phyloP scores from a whole-genome alignment of 2,797 vertebrate species.

The Cyclura pinguis region DNA sequence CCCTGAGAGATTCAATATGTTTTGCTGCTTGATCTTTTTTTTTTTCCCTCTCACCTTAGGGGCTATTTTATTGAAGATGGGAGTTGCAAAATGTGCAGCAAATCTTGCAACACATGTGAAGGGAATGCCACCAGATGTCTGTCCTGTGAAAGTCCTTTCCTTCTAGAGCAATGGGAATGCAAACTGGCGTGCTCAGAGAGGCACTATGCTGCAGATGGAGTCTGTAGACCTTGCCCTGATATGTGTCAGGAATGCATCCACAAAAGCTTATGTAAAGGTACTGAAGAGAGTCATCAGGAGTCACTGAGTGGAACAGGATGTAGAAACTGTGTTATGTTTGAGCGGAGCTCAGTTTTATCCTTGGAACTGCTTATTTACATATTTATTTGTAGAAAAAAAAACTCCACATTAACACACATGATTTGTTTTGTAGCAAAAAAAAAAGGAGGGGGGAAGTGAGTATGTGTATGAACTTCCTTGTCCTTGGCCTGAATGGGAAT shows the following conservation, averaged over 20 bases:
- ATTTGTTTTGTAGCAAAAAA: no score
- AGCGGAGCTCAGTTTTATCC: not conserved
- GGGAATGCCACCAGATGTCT: conserved; percentile 82
- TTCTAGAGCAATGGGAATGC: conserved; percentile 83
- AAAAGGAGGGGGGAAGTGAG: not conserved
- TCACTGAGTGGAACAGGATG: not conserved
- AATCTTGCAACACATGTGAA: conserved; percentile 83
- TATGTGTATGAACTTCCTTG: not conserved
- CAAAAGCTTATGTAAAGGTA: conserved; percentile 86
- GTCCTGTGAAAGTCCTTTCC: conserved; percentile 80
- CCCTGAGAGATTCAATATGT: not conserved
- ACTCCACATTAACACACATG: no score
- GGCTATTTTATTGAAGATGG: conserved; percentile 81
- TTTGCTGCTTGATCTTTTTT: conserved; percentile 8
- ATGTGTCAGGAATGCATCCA: conserved; percentile 85
- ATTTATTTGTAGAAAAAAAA: not conserved
- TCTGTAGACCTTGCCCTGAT: conserved; percentile 85
- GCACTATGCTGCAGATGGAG: conserved; percentile 77
- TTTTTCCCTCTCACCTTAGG: conserved; percentile 71
- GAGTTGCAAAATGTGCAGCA: conserved; percentile 79
- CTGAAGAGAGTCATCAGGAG: not conserved
- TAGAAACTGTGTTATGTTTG: fast-evolving
- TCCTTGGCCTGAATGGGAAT: not conserved
- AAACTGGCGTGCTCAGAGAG: conserved; percentile 80
- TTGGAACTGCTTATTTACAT: not conserved